These are phyloP conservation scores for Scaeva pyrastri DNA, from an alignment of 2,888 invertebrate genomes.

Conservation along the genomic window DNA sequence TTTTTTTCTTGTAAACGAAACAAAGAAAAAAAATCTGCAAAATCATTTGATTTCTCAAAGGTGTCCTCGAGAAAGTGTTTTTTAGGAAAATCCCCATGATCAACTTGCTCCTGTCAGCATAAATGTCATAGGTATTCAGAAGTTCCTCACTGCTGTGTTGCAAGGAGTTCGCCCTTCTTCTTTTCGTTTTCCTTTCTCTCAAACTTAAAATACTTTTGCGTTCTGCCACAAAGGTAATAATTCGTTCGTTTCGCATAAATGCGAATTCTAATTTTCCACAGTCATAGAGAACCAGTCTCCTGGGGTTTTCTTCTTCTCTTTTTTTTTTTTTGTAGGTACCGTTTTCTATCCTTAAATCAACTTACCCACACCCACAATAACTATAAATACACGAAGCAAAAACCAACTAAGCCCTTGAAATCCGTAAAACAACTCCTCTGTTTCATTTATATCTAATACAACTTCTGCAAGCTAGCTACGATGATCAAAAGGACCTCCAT, in stretches of 20 bases:
- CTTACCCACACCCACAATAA: slow-evolving; percentile 51
- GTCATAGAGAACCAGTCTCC: slow-evolving; percentile 59
- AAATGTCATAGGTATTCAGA: slow-evolving; percentile 47
- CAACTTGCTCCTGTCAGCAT: slow-evolving; percentile 18
- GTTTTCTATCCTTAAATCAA: slow-evolving; percentile 68
- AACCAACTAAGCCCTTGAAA: slow-evolving; percentile 54
- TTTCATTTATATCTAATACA: slow-evolving; percentile 12
- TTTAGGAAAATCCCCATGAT: slow-evolving; percentile 19
- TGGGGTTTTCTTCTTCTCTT: slow-evolving; percentile 33
- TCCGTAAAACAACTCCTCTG: slow-evolving; percentile 53
- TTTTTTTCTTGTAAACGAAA: neutral
- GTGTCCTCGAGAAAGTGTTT: neutral
- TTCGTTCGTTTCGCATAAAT: slow-evolving; percentile 59
- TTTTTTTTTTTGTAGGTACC: slow-evolving; percentile 8
- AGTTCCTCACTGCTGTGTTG: too few species aligned
- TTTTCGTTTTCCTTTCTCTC: neutral
- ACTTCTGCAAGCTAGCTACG: slow-evolving; percentile 36
- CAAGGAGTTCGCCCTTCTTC: too few species aligned
- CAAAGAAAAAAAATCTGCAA: neutral
- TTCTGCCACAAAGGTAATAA: slow-evolving; percentile 59
- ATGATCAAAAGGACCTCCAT: slow-evolving; percentile 57
- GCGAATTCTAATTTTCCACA: slow-evolving; percentile 73
- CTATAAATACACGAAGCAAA: slow-evolving; percentile 13
- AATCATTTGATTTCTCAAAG: neutral
- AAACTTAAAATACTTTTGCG: slow-evolving; percentile 31